Conservation (phyloP, 2,888 invertebrate species). For the Caenorhabditis sp. region DNA sequence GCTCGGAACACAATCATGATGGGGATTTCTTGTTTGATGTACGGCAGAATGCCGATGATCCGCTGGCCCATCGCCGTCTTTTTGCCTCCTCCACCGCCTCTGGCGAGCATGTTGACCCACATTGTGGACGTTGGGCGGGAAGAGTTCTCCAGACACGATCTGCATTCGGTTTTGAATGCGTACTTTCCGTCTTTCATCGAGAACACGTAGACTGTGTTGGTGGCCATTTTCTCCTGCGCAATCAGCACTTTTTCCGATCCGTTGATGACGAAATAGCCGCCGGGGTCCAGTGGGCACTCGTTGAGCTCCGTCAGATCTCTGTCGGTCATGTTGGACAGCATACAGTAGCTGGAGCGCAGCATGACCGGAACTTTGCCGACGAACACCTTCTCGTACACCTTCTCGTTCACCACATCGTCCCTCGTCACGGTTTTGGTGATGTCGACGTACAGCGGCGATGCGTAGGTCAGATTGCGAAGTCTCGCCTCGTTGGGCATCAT, state of each 20-base stretch:
- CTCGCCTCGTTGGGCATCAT: slow-evolving; percentile 99
- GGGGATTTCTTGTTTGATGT: slow-evolving; percentile 97
- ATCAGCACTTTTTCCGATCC: slow-evolving; percentile 98
- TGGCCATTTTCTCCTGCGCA: slow-evolving; percentile 99
- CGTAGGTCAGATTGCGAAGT: slow-evolving; percentile 92
- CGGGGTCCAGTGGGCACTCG: slow-evolving; percentile 99
- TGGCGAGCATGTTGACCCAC: slow-evolving; percentile 98
- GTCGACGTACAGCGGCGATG: slow-evolving; percentile 98
- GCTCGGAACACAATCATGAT: slow-evolving; percentile 99
- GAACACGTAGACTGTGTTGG: slow-evolving; percentile 99
- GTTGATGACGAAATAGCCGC: slow-evolving; percentile 98
- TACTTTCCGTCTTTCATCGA: slow-evolving; percentile 99
- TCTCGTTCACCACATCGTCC: slow-evolving; percentile 91
- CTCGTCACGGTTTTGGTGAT: slow-evolving; percentile 90
- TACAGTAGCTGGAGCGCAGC: slow-evolving; percentile 96
- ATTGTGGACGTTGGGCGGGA: slow-evolving; percentile 94
- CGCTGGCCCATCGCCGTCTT: slow-evolving; percentile 99
- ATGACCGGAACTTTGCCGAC: slow-evolving; percentile 97
- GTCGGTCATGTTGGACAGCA: slow-evolving; percentile 95
- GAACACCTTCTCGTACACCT: slow-evolving; percentile 88
- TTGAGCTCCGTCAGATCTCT: slow-evolving; percentile 99
- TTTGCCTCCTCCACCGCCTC: slow-evolving; percentile 90
- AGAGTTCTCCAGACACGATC: slow-evolving; percentile 93
- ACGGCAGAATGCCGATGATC: slow-evolving; percentile 97
- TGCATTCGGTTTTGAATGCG: slow-evolving; percentile 97